Evolutionary conservation across 1,140 invertebrate species (phyloP), one percentile per base, ranked within the genome.

Genomic region (Ceratina japonica): DNA sequence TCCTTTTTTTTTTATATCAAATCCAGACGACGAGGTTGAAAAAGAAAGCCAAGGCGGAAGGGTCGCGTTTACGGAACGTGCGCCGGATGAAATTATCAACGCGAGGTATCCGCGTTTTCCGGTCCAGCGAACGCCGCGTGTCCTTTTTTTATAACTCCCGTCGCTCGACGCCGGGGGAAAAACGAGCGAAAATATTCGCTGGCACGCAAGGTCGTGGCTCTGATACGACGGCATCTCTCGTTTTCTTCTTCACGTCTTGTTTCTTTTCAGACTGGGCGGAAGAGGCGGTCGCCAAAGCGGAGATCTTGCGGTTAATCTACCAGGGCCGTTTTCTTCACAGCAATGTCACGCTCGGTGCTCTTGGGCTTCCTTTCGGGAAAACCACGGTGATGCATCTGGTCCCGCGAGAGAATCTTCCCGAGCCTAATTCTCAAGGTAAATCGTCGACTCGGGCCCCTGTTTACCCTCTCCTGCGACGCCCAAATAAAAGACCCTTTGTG

Each of bases 301-400:
- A 99, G 94, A 99, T 99, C 92, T 94, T 99, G 84, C 96, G 99
- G 90, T 95, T 99, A 90, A 99, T 99, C 91, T 99, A 99, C 94
- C 99, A 99, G 94, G 99, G 99, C 81, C 95, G 98, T 87, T 99
- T 99, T 95, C 94, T 99, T 88, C 98, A 99, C 94, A 99, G 98
- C 93, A 99, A 99, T 94, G 98, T 99, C 87, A 99, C 98, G 86
- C 95, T 99, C 89, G 98, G 97, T 91, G 98, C 98, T 85, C 95
- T 99, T 88, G 98, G 98, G 89, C 95, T 99, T 91, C 98, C 98
- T 81, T 95, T 97, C 86, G 98, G 98, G 86, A 98, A 98, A 93
- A 99, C 98, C 85, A 99, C 98, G 90, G 99, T 99, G 88, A 99
- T 99, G 99, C 99, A 99, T 94, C 95, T 99, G 87, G 98, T 99